phyloP scores from a whole-genome alignment of 2,888 invertebrate genomes.

The Rhodophaea formosa region DNA sequence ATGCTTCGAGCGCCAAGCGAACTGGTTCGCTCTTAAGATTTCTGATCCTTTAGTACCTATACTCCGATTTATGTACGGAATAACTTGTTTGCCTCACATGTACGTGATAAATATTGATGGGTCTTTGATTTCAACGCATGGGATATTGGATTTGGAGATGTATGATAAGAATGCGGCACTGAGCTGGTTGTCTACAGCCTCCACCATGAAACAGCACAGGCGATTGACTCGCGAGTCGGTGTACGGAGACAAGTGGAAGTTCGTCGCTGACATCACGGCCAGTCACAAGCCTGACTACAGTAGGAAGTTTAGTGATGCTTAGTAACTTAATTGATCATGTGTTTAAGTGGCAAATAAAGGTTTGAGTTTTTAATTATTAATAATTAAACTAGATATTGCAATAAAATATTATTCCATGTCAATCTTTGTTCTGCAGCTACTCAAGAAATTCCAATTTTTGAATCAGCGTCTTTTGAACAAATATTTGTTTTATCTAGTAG shows the following conservation, averaged over 20 bases:
- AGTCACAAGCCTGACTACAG: constrained; percentile 33
- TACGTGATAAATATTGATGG: constrained; percentile 52
- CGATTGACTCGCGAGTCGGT: constrained; percentile 47
- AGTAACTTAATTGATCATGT: neutral
- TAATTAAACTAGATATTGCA: too few species aligned
- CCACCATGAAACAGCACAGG: constrained; percentile 37
- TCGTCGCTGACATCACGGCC: constrained; percentile 27
- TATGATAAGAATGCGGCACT: constrained; percentile 65
- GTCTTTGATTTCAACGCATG: constrained; percentile 51
- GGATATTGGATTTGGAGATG: constrained; percentile 54
- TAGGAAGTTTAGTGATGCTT: constrained; percentile 35
- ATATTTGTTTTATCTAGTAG: too few species aligned
- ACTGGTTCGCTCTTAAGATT: constrained; percentile 64
- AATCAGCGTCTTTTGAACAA: too few species aligned
- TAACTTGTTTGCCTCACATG: constrained; percentile 58
- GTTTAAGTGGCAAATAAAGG: too few species aligned
- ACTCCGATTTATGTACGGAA: constrained; percentile 52
- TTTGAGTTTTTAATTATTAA: too few species aligned
- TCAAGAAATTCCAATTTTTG: too few species aligned
- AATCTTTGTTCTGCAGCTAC: too few species aligned
- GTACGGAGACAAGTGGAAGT: constrained; percentile 57
- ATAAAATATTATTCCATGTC: too few species aligned
- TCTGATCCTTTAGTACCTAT: constrained; percentile 49
- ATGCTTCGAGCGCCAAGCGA: constrained; percentile 57
- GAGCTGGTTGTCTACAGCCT: constrained; percentile 54